phyloP scores from a whole-genome alignment of 2,797 vertebrate genomes.

The Macrochelys suwanniensis region DNA sequence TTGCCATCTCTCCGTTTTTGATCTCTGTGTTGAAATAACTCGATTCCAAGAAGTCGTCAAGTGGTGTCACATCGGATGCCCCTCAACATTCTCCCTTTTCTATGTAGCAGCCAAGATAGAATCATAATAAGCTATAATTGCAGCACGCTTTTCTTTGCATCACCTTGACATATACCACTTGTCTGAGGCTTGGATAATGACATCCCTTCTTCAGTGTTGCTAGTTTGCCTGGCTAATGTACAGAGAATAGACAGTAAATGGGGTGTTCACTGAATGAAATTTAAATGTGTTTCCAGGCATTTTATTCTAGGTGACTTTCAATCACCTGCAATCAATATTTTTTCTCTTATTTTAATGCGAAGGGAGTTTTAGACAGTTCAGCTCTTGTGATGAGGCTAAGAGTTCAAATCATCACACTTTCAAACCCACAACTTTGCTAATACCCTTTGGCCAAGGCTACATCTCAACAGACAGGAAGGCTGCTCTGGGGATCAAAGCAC shows the following conservation, averaged over 20 bases:
- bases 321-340: neutral
- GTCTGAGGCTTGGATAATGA: neutral
- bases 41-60: neutral
- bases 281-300: neutral
- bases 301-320: neutral
- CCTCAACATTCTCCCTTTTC: neutral
- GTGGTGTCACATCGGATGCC: neutral
- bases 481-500: neutral
- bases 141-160: neutral
- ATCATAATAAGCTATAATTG: neutral
- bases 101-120: neutral
- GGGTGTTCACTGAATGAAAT: neutral
- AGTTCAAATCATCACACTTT: neutral
- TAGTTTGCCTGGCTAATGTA: neutral
- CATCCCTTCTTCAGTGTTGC: too few relatives aligned
- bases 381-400: neutral
- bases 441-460: neutral
- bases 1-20: neutral
- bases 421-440: neutral
- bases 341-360: neutral
- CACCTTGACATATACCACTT: neutral
- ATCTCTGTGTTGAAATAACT: neutral
- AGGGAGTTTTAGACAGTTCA: neutral
- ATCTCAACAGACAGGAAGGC: neutral
- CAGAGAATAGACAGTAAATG: rapidly evolving